These are phyloP conservation scores for Lasaia peninsularis DNA, from an alignment of 1,140 invertebrate genomes.

Conservation along the genomic window DNA sequence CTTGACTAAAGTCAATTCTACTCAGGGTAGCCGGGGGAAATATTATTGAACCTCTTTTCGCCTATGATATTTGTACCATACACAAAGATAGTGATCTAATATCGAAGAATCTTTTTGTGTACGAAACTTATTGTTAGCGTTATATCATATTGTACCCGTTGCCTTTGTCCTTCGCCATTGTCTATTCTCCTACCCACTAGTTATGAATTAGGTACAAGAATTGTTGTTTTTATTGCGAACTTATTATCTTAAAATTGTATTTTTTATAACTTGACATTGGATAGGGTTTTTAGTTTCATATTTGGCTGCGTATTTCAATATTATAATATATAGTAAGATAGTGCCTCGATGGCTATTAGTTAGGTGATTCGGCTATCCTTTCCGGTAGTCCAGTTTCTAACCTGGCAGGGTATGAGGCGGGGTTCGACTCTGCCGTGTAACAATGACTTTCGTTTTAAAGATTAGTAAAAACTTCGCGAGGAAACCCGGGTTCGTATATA, in stretches of 20 bases:
- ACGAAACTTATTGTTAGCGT: conserved; percentile 66
- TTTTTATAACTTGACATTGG: not conserved
- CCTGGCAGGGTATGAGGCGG: no score
- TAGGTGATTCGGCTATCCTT: no score
- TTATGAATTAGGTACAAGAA: conserved; percentile 29
- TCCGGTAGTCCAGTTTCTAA: no score
- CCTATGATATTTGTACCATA: conserved; percentile 32
- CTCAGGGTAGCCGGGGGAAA: not conserved
- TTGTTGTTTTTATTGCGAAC: conserved; percentile 10
- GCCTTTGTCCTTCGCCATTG: conserved; percentile 49
- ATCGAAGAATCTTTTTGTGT: conserved; percentile 65
- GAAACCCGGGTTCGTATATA: no score
- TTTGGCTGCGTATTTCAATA: not conserved
- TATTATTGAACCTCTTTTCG: not conserved
- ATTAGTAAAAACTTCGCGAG: no score
- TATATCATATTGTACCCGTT: conserved; percentile 50
- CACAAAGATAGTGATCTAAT: conserved; percentile 51
- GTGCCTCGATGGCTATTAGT: no score
- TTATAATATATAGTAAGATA: no score
- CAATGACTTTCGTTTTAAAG: no score
- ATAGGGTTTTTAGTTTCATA: not conserved
- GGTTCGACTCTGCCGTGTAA: no score
- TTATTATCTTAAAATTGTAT: not conserved
- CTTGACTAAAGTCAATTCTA: no score
- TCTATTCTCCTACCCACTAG: conserved; percentile 41